A percentile compares a stretch with the other conserved stretches of the same genome.
phyloP scores from a whole-genome alignment of 1,140 invertebrate species.

The Colletes latitarsis region DNA sequence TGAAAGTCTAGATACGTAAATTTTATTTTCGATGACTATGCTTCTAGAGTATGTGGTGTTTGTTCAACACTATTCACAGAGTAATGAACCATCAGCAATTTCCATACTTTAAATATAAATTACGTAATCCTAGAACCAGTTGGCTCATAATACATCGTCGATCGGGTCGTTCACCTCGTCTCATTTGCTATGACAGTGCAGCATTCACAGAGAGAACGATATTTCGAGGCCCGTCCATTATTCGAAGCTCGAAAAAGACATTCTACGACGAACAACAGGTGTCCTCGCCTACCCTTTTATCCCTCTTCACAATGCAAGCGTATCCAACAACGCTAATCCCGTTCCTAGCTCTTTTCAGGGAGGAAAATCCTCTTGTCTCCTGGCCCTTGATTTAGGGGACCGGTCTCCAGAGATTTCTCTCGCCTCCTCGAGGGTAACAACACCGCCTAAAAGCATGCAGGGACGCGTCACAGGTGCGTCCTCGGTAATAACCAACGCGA shows the following conservation, averaged over 20 bases:
- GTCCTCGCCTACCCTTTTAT: constrained; percentile 12
- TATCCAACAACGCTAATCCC: constrained; percentile 36
- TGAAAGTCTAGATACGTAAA: too few relatives aligned
- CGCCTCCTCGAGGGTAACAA: background rate
- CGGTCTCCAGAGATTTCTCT: background rate
- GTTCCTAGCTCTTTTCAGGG: constrained; percentile 9
- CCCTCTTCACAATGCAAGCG: constrained; percentile 17
- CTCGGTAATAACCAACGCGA: constrained; percentile 20
- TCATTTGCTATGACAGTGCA: background rate
- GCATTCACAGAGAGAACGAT: constrained; percentile 7
- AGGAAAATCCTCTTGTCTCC: constrained; percentile 56
- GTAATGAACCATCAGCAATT: too few relatives aligned
- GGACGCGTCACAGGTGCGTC: constrained; percentile 22
- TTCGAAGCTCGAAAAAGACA: constrained; percentile 6
- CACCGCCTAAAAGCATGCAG: background rate
- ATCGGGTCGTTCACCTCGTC: too few relatives aligned
- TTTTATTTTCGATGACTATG: too few relatives aligned
- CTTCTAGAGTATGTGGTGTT: too few relatives aligned
- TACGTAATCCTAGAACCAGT: too few relatives aligned
- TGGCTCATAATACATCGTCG: too few relatives aligned
- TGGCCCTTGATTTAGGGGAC: constrained; percentile 30
- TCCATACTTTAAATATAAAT: too few relatives aligned
- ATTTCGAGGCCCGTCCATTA: background rate
- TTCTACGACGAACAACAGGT: constrained; percentile 38
- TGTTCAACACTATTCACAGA: too few relatives aligned